These are phyloP conservation scores for Heliconius melpomene DNA, from an alignment of 1,140 invertebrate genomes.

Conservation along the genomic window DNA sequence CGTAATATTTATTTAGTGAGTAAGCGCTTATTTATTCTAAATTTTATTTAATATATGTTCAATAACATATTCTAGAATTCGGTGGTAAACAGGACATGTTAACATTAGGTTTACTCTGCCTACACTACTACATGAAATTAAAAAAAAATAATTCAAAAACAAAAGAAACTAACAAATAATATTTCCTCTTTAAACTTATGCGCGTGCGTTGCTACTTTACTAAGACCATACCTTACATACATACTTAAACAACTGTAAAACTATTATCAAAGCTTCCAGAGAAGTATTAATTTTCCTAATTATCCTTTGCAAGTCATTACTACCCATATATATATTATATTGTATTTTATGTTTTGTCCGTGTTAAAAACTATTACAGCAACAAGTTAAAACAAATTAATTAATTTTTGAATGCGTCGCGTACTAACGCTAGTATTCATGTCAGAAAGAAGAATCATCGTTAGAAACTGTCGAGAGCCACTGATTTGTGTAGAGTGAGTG, in stretches of 20 bases:
- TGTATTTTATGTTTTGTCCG: not conserved
- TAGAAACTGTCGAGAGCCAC: conserved; percentile 4
- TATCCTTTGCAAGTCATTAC: not conserved
- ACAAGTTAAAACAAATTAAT: not conserved
- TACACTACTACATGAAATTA: no score
- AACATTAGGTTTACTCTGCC: no score
- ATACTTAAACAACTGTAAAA: not conserved
- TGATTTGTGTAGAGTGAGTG: not conserved
- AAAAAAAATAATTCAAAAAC: no score
- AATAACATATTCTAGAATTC: no score
- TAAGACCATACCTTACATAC: not conserved
- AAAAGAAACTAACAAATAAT: no score
- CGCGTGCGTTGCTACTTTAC: not conserved
- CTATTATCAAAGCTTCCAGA: not conserved
- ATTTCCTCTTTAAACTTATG: not conserved
- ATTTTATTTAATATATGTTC: no score
- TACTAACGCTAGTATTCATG: conserved; percentile 2
- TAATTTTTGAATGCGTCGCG: not conserved
- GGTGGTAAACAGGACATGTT: no score
- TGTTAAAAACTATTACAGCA: not conserved
- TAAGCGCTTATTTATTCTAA: no score
- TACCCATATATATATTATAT: not conserved
- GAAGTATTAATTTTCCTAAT: not conserved
- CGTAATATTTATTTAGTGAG: no score
- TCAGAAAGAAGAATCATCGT: not conserved